Evolutionary conservation across 2,888 invertebrate species (phyloP).

Genomic region (Leucoma salicis): DNA sequence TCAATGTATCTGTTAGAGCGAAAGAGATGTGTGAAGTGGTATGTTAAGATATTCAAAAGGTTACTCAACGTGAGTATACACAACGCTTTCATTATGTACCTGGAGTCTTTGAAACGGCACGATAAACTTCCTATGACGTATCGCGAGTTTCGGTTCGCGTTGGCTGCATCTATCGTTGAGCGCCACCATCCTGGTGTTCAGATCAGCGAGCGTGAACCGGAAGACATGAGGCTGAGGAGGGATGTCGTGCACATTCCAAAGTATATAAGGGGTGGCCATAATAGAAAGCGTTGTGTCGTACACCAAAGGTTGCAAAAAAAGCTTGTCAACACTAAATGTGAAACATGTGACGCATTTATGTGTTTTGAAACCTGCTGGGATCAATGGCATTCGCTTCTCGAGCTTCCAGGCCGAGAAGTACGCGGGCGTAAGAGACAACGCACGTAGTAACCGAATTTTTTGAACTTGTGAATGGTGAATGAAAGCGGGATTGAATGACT

Average conservation of each 20-base stretch:
- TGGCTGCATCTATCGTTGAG: constrained; percentile 8
- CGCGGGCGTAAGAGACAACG: background rate
- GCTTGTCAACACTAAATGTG: constrained; percentile 3
- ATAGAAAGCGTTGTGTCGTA: constrained; percentile 9
- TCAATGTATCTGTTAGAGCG: constrained; percentile 27
- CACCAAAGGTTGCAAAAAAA: constrained; percentile 4
- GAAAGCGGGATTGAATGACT: too few relatives aligned
- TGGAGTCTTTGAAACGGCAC: constrained; percentile 5
- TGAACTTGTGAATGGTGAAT: too few relatives aligned
- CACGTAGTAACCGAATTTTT: too few relatives aligned
- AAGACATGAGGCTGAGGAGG: constrained; percentile 9
- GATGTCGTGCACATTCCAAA: constrained; percentile 15
- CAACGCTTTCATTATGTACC: constrained; percentile 17
- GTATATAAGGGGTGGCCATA: background rate
- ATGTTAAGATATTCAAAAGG: constrained; percentile 23
- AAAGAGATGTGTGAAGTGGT: constrained; percentile 28
- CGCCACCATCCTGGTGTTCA: constrained; percentile 2
- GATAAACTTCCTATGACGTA: constrained; percentile 6
- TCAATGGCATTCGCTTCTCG: background rate
- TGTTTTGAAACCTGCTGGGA: background rate
- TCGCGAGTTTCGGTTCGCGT: constrained; percentile 13
- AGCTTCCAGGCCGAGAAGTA: background rate
- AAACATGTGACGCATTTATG: background rate
- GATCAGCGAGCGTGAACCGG: background rate
- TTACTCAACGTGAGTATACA: constrained; percentile 22